phyloP scores from a whole-genome alignment of 2,797 vertebrate genomes.

The Apogon talboti region DNA sequence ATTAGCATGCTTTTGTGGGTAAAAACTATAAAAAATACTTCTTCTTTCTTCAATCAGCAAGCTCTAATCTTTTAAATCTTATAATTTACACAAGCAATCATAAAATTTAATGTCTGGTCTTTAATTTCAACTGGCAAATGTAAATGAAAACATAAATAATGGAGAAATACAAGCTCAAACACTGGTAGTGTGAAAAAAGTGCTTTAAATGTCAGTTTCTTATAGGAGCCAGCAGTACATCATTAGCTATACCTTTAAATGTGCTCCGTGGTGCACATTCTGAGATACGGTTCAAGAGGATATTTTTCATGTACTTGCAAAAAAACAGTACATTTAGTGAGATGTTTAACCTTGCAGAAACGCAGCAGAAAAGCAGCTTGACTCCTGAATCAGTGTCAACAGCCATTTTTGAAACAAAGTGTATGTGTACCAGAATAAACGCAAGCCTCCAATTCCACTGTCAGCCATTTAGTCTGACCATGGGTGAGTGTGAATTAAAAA shows the following conservation, averaged over 20 bases:
- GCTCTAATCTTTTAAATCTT: conserved; percentile 61
- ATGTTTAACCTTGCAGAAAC: conserved; percentile 74
- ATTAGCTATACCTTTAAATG: conserved; percentile 27
- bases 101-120: conserved; percentile 68
- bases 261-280: conserved; percentile 20
- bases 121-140: conserved; percentile 61
- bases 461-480: conserved; percentile 86
- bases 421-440: conserved; percentile 69
- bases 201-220: conserved; percentile 52
- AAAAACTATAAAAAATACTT: conserved; percentile 18
- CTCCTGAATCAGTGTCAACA: conserved; percentile 70
- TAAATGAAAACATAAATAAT: conserved; percentile 70
- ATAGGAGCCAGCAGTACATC: conserved; percentile 20
- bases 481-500: conserved; percentile 87
- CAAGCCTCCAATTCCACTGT: conserved; percentile 81
- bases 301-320: conserved; percentile 21
- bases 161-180: conserved; percentile 57
- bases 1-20: conserved; percentile 33
- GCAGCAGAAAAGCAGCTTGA: conserved; percentile 45
- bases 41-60: conserved; percentile 17
- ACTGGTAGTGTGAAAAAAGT: conserved; percentile 56
- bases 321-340: conserved; percentile 17
- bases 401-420: conserved; percentile 73
- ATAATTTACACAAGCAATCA: conserved; percentile 66
- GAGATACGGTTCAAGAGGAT: conserved; percentile 14